These are phyloP conservation scores for Psittacula derbiana DNA, from an alignment of 2,797 vertebrate genomes.

Conservation along the genomic window DNA sequence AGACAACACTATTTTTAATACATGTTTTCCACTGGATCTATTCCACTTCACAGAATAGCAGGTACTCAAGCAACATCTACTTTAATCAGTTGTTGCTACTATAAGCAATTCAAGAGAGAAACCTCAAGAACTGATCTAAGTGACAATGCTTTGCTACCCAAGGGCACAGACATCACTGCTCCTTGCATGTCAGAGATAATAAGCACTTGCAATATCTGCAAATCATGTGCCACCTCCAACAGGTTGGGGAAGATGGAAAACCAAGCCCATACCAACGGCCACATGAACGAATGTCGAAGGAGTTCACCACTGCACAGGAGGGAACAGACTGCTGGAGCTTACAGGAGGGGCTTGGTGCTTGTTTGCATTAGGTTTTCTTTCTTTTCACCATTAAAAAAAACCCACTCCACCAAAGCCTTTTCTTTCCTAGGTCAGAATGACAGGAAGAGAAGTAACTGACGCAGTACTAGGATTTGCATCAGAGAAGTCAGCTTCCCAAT, in stretches of 20 bases:
- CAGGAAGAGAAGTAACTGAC: not conserved
- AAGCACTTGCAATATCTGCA: not conserved
- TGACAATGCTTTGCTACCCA: not conserved
- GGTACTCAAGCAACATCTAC: not conserved
- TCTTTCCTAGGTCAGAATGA: not conserved
- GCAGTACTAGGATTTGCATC: not conserved
- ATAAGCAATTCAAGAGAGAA: not conserved
- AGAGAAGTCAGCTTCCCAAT: not conserved
- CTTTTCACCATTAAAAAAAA: not conserved
- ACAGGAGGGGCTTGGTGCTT: not conserved
- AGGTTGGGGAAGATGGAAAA: not conserved
- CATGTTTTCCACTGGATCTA: not conserved
- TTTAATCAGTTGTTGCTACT: not conserved
- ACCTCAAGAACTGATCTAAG: not conserved
- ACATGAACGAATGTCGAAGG: not conserved
- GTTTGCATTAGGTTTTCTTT: not conserved
- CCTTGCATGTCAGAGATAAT: not conserved
- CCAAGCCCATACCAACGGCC: not conserved
- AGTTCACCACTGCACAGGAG: not conserved
- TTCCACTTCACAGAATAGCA: not conserved
- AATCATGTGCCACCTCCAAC: not conserved
- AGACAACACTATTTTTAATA: not conserved
- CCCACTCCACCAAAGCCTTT: not conserved
- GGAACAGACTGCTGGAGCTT: not conserved
- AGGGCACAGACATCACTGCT: not conserved